Conservation (phyloP, 1,140 invertebrate species). For the Drosophila sturtevanti region DNA sequence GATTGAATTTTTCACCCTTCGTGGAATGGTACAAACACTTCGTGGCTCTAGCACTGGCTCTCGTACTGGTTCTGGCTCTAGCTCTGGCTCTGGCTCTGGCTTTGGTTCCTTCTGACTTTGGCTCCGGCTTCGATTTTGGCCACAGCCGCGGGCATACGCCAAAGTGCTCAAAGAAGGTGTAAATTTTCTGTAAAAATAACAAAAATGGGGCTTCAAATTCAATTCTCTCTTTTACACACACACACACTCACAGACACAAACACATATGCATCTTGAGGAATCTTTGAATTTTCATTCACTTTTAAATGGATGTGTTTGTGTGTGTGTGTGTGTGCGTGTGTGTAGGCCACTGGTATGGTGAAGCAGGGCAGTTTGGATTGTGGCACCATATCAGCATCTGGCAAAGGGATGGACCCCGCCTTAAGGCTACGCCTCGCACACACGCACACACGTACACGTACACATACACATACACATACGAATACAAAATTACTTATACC, state of each 20-base stretch:
- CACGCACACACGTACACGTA: neutral
- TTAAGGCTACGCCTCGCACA: neutral
- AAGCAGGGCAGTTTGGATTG: neutral
- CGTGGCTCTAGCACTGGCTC: neutral
- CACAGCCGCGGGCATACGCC: conserved; percentile 4
- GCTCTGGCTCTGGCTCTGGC: neutral
- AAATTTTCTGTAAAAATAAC: conserved; percentile 28
- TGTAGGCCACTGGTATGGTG: neutral
- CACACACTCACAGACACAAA: neutral
- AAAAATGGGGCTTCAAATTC: conserved; percentile 25
- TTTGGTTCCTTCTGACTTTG: neutral
- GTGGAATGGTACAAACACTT: neutral
- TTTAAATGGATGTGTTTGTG: neutral
- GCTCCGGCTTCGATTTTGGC: conserved; percentile 5
- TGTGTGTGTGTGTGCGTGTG: neutral
- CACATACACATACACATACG: neutral
- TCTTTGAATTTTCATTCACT: conserved; percentile 24
- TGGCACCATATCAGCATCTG: conserved; percentile 16
- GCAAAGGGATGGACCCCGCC: conserved; percentile 6
- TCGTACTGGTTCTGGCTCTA: neutral
- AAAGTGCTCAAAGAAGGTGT: conserved; percentile 29
- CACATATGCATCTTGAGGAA: neutral
- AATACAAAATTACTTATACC: conserved; percentile 22
- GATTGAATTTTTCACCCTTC: neutral
- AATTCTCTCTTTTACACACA: conserved; percentile 18